Base-by-base conservation (phyloP, 2,797 vertebrate genomes). In the Phaenicophaeus curvirostris region DNA sequence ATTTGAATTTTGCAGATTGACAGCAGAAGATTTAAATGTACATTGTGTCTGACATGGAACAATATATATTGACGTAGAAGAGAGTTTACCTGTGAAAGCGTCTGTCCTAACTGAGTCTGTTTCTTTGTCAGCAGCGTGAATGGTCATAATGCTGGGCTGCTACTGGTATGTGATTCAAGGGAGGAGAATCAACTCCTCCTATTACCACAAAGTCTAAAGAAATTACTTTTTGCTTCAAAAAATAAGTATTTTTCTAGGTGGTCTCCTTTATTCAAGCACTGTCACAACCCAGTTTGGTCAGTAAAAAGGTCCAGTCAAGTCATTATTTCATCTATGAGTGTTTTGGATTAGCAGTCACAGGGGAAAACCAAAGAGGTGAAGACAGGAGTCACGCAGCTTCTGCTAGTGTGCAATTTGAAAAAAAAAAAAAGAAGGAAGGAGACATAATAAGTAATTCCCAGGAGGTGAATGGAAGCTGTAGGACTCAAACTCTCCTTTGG, bases 41-140 rank as follows among this genome's bases (percentile, higher is more conserved):
- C n/a, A 27, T 35, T 2, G 5, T 39, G 27, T 54, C 44, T 59
- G 46, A 39, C 7, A 8, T 31, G 51, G 58, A 61, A 46, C 27
- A 63, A 44, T 0, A 33, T 2, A 30, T 4, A 4, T 0, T 6
- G 37, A 33, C 66, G 53, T 11, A 62, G 48, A 4, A 76, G 50
- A 61, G 50, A 61, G 37, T 35, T 59, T 41, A 41, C 14, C 54
- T 6, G 8, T 33, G 54, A 61, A 69, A 62, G 7, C 31, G 19
- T 17, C 59, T 13, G 41, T 53, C 35, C 39, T 44, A 50, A n/a
- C 6, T 1, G 2, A 48, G 41, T 11, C 48, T 42, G 51, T 25
- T 50, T 17, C 55, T 65, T 39, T 25, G 48, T 15, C 46, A 37
- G 23, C 33, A 54, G 12, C 0, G 0, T 8, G 35, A 84, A 30